A percentile compares a stretch with the other conserved stretches of the same genome.
phyloP scores from a whole-genome alignment of 2,888 invertebrate genomes.

The Trachelus troglodyta region DNA sequence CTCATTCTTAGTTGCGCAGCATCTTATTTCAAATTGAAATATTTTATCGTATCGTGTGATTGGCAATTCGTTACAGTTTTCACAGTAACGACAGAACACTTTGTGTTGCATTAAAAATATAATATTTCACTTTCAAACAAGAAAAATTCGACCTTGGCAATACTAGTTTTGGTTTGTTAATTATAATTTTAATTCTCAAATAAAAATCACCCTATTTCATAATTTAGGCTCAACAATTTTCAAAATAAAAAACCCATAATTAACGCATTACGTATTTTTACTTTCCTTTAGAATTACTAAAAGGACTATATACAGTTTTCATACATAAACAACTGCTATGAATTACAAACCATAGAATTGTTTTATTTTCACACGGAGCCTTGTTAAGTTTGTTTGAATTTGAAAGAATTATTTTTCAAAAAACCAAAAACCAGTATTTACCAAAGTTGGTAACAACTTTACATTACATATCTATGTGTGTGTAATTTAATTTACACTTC shows the following conservation, averaged over 20 bases:
- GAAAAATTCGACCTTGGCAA: slow-evolving; percentile 22
- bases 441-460: neutral
- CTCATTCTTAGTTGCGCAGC: neutral
- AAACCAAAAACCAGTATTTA: neutral
- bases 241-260: neutral
- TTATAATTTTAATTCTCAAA: neutral
- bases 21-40: slow-evolving; percentile 30
- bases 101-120: slow-evolving; percentile 20
- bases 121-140: slow-evolving; percentile 31
- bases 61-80: slow-evolving; percentile 39
- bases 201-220: neutral
- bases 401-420: neutral
- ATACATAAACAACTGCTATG: neutral
- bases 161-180: neutral
- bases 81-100: slow-evolving; percentile 35
- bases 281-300: neutral
- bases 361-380: neutral
- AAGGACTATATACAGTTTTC: neutral
- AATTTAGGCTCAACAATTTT: neutral
- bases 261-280: too few species aligned
- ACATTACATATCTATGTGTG: neutral
- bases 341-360: neutral
- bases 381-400: neutral
- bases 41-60: slow-evolving; percentile 24
- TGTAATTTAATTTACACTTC: neutral